These are phyloP conservation scores for Platyrinchus mystaceus DNA, from an alignment of 2,797 vertebrate genomes.

Conservation along the genomic window DNA sequence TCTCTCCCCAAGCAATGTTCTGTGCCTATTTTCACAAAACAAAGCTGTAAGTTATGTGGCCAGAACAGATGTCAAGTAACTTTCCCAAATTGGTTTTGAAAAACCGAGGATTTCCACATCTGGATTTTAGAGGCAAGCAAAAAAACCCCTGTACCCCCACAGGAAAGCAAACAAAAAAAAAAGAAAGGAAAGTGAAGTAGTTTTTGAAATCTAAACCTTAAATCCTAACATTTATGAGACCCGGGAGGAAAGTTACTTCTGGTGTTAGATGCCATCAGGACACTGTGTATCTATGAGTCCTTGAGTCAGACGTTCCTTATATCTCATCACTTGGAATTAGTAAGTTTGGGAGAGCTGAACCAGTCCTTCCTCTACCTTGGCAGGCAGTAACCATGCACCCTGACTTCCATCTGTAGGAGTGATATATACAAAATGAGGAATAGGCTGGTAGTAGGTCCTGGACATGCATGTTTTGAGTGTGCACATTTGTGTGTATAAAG, in stretches of 20 bases:
- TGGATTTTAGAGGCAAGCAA: not conserved
- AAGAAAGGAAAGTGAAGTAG: not conserved
- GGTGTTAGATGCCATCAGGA: not conserved
- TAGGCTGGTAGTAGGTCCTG: not conserved
- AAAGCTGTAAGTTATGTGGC: not conserved
- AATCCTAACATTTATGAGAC: not conserved
- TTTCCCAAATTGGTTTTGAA: not conserved
- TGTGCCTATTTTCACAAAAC: not conserved
- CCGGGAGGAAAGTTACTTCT: not conserved
- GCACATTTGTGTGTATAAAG: accelerated
- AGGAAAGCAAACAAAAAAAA: not conserved
- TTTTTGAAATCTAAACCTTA: not conserved
- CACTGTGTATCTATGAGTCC: not conserved
- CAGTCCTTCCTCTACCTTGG: not conserved
- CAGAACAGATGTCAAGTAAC: not conserved
- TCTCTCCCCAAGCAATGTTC: not conserved
- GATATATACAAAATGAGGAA: accelerated
- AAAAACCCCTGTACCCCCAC: not conserved
- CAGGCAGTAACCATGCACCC: not conserved
- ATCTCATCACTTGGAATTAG: not conserved
- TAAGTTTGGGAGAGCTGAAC: not conserved
- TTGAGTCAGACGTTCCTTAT: not conserved
- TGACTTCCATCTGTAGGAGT: not conserved
- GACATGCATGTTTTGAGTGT: not conserved
- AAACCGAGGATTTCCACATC: not conserved